Evolutionary conservation across 2,888 invertebrate genomes (phyloP).

Genomic region (Diaprepes abbreviatus): DNA sequence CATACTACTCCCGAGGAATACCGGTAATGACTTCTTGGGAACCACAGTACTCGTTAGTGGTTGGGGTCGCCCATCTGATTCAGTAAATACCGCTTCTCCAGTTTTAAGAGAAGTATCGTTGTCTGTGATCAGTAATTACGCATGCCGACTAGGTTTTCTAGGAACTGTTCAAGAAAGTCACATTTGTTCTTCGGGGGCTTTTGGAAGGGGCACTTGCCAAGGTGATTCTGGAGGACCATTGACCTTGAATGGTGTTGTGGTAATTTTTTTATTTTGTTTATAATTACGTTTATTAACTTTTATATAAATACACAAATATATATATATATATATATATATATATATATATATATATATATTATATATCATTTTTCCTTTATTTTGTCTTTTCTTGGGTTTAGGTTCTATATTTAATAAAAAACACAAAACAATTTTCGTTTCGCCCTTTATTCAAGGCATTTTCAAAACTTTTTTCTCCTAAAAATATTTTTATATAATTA

Average conservation of each 20-base stretch:
- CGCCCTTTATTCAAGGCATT: no score
- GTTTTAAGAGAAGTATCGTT: conserved; percentile 64
- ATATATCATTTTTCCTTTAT: no score
- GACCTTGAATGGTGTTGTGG: conserved; percentile 52
- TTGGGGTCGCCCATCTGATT: conserved; percentile 68
- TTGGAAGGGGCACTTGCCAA: conserved; percentile 68
- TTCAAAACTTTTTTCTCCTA: no score
- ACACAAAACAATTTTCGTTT: no score
- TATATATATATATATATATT: no score
- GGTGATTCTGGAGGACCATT: conserved; percentile 67
- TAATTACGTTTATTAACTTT: no score
- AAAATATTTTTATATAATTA: no score
- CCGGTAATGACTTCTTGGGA: conserved; percentile 62
- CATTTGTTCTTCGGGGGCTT: conserved; percentile 68
- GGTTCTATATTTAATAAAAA: no score
- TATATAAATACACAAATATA: no score
- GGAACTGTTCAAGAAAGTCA: conserved; percentile 66
- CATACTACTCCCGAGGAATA: conserved; percentile 63
- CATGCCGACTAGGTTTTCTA: conserved; percentile 67
- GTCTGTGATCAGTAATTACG: conserved; percentile 65
- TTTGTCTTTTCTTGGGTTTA: no score
- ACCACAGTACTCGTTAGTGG: conserved; percentile 67
- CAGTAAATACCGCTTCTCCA: conserved; percentile 63
- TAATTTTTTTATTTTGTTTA: conserved; percentile 42
- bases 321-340: no score